These are phyloP conservation scores for Carettochelys insculpta DNA, from an alignment of 2,113 vertebrate genomes.

Conservation along the genomic window DNA sequence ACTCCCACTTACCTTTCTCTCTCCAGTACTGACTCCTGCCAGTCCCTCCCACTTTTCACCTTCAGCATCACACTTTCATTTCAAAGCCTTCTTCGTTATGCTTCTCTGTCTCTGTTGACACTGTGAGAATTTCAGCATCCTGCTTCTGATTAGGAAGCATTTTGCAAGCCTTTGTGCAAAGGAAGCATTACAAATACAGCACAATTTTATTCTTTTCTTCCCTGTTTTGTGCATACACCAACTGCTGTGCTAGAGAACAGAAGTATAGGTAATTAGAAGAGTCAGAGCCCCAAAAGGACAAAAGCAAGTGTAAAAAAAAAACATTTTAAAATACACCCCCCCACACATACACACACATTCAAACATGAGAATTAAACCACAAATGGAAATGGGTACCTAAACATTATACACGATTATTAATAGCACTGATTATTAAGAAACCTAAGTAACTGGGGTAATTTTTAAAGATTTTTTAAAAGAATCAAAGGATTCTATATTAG, in stretches of 20 bases:
- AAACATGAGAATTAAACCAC: background rate
- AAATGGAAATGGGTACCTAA: constrained; percentile 30
- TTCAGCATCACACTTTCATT: background rate
- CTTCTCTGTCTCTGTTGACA: background rate
- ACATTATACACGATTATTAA: constrained; percentile 41
- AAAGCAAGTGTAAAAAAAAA: constrained; percentile 29
- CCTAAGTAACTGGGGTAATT: background rate
- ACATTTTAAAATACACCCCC: constrained; percentile 7
- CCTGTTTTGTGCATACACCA: constrained; percentile 34
- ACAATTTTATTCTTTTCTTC: constrained; percentile 5
- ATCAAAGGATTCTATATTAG: background rate
- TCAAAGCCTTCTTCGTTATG: background rate
- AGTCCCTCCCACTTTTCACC: background rate
- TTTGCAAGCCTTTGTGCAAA: constrained; percentile 8
- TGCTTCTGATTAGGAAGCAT: background rate
- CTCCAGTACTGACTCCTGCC: background rate
- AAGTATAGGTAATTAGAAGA: constrained; percentile 47
- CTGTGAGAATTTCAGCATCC: background rate
- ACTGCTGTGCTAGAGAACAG: constrained; percentile 38
- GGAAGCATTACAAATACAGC: constrained; percentile 31
- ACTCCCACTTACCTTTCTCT: background rate
- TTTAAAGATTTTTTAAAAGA: too few relatives aligned
- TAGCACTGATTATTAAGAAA: constrained; percentile 30
- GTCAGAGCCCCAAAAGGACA: constrained; percentile 24
- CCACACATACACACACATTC: background rate